Evolutionary conservation across 2,113 vertebrate species (phyloP).

Genomic region (Laticauda laticaudata): DNA sequence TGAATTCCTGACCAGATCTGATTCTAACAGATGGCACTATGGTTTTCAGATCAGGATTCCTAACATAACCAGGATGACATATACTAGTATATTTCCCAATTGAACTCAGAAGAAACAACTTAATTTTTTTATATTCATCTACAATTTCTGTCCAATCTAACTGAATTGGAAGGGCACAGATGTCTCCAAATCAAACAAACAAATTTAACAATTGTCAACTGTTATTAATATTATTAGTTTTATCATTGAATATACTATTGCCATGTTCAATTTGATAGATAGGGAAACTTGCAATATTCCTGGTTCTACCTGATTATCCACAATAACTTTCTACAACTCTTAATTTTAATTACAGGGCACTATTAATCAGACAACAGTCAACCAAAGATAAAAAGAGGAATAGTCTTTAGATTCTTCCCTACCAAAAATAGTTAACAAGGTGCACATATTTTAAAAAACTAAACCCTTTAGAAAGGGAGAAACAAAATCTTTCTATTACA

Average conservation of each 20-base stretch:
- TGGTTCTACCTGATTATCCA: background rate
- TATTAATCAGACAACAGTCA: background rate
- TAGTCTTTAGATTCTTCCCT: background rate
- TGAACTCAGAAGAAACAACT: slow-evolving; percentile 64
- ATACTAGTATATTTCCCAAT: slow-evolving; percentile 47
- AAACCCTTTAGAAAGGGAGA: background rate
- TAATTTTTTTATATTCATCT: slow-evolving; percentile 36
- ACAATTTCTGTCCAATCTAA: slow-evolving; percentile 61
- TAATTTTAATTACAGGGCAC: background rate
- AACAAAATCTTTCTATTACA: background rate
- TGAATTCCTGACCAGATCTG: background rate
- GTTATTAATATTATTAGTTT: background rate
- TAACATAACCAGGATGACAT: slow-evolving; percentile 57
- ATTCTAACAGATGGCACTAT: background rate
- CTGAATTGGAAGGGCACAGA: slow-evolving; percentile 51
- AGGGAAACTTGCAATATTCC: background rate
- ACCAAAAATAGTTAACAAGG: background rate
- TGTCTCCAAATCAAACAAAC: slow-evolving; percentile 52
- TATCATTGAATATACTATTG: background rate
- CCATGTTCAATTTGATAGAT: background rate
- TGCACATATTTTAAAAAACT: background rate
- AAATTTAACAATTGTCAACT: background rate
- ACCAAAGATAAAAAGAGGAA: background rate
- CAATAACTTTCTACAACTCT: background rate
- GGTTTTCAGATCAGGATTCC: background rate